A percentile compares a stretch with the other conserved stretches of the same genome.
These are phyloP conservation scores for Periophthalmodon schlosseri DNA, from an alignment of 2,113 vertebrate genomes.

Conservation along the genomic window DNA sequence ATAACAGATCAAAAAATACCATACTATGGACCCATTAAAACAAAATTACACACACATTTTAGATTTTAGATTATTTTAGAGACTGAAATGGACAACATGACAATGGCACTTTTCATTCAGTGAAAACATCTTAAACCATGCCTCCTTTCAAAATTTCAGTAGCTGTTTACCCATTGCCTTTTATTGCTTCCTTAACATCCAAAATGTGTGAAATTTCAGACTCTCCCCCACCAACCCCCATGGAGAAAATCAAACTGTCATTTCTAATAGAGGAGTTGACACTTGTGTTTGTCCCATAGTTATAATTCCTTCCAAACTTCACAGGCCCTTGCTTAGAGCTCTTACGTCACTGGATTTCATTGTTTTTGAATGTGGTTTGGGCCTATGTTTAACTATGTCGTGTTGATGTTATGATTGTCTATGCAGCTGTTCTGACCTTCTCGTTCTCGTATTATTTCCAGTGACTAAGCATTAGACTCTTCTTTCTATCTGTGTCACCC, in stretches of 20 bases:
- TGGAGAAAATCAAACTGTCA: background rate
- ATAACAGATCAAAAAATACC: no score
- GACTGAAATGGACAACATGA: no score
- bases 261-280: slow-evolving; percentile 15
- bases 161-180: background rate
- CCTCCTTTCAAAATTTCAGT: background rate
- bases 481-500: background rate
- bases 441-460: slow-evolving; percentile 49
- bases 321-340: slow-evolving; percentile 32
- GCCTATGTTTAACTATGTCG: slow-evolving; percentile 14
- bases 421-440: slow-evolving; percentile 50
- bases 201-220: background rate
- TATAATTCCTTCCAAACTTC: slow-evolving; percentile 1
- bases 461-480: slow-evolving; percentile 54
- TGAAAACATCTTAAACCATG: no score
- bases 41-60: no score
- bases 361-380: slow-evolving; percentile 42
- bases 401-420: slow-evolving; percentile 48
- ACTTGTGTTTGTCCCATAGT: slow-evolving; percentile 6
- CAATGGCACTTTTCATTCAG: no score
- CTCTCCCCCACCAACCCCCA: background rate
- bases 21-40: no score
- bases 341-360: slow-evolving; percentile 45
- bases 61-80: no score
- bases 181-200: background rate